These are phyloP conservation scores for Hypomecis atomaria DNA, from an alignment of 2,888 invertebrate genomes.

Conservation along the genomic window DNA sequence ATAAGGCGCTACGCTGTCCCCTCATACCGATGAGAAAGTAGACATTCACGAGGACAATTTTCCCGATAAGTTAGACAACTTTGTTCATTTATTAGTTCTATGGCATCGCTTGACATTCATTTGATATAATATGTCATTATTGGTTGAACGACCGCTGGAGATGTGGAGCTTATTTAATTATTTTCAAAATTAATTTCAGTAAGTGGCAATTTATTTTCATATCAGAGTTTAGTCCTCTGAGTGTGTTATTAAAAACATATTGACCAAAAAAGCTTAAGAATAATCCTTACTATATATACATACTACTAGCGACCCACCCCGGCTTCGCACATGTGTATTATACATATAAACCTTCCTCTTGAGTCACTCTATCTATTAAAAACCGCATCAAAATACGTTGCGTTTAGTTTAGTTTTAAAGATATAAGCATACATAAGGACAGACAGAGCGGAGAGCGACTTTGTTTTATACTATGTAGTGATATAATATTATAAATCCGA, in stretches of 20 bases:
- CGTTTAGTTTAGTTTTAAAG: too few relatives aligned
- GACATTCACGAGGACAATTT: background rate
- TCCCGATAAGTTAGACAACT: background rate
- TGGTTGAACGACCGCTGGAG: slow-evolving; percentile 5
- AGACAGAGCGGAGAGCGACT: too few relatives aligned
- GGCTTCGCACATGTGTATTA: too few relatives aligned
- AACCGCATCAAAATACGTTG: too few relatives aligned
- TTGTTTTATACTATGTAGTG: too few relatives aligned
- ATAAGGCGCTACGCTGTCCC: too few relatives aligned
- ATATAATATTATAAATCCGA: too few relatives aligned
- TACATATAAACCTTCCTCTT: too few relatives aligned
- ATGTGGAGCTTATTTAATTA: slow-evolving; percentile 2
- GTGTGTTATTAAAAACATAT: background rate
- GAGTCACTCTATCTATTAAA: too few relatives aligned
- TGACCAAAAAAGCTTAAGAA: background rate
- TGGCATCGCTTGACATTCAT: slow-evolving; percentile 10
- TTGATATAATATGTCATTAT: background rate
- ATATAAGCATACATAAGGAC: too few relatives aligned
- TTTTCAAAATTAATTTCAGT: slow-evolving; percentile 2
- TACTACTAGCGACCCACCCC: too few relatives aligned
- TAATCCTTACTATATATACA: too few relatives aligned
- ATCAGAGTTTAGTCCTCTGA: background rate
- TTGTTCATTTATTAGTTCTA: slow-evolving; percentile 6
- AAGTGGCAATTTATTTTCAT: background rate
- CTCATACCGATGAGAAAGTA: background rate